Percentiles rank a stretch among this genome's conserved stretches.
Conservation (phyloP, 53 echinoderm and acorn worm species). For the Arbacia lixula region DNA sequence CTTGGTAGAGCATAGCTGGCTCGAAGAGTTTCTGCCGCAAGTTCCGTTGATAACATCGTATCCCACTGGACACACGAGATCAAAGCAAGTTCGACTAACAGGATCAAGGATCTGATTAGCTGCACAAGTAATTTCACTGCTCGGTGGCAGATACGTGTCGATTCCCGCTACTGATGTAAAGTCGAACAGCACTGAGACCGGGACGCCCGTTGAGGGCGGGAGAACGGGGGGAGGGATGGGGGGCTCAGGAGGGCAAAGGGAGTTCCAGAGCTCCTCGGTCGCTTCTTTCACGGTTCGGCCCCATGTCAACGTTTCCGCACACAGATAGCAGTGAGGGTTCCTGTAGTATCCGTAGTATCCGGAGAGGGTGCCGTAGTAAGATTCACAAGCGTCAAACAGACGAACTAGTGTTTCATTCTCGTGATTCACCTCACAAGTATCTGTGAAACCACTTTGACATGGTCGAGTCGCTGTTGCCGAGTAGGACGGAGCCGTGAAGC, state of each 20-base stretch:
- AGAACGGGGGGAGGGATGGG: not conserved
- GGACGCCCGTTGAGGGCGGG: not conserved
- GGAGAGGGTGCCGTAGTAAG: not conserved
- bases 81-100: not conserved
- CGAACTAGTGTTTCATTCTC: conserved; percentile 12
- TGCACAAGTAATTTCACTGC: not conserved
- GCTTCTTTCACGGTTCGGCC: not conserved
- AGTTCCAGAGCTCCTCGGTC: not conserved
- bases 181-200: conserved; percentile 15
- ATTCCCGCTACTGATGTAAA: conserved; percentile 5
- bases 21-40: not conserved
- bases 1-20: not conserved
- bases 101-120: not conserved
- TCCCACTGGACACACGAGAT: conserved; percentile 2
- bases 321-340: conserved; percentile 12
- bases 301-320: not conserved
- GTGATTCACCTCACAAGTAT: not conserved
- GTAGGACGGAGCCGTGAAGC: not conserved
- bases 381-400: conserved; percentile 4
- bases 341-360: not conserved
- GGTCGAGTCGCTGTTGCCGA: not conserved
- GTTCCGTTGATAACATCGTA: not conserved
- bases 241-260: not conserved
- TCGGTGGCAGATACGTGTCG: not conserved
- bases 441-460: not conserved